Conservation (phyloP, 92 coral and sea anemone genomes). For the Actinostola sp. region DNA sequence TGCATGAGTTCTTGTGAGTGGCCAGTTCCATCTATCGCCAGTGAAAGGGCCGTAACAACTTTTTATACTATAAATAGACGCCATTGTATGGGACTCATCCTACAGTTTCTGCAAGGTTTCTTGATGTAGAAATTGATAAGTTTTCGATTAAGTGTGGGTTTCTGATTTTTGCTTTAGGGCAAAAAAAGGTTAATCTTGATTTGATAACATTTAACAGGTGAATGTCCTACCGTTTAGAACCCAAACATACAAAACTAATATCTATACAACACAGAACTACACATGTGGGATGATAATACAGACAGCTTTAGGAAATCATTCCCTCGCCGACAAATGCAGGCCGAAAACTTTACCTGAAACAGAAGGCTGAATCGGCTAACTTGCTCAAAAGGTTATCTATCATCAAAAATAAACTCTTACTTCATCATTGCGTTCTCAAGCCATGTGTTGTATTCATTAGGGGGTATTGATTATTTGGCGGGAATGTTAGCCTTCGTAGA, state of each 20-base stretch:
- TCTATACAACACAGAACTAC: too few relatives aligned
- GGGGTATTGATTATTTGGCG: background rate
- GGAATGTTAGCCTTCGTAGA: background rate
- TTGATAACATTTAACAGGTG: background rate
- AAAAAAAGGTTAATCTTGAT: conserved; percentile 14
- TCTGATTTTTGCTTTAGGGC: background rate
- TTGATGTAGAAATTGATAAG: background rate
- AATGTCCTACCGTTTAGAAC: background rate
- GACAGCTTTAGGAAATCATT: too few relatives aligned
- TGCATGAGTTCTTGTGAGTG: too few relatives aligned
- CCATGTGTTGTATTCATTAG: background rate
- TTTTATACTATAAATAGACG: too few relatives aligned
- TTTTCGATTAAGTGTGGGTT: background rate
- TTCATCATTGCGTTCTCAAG: background rate
- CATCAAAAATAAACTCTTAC: background rate
- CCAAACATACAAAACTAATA: too few relatives aligned
- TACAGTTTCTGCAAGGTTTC: background rate
- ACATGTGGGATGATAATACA: too few relatives aligned
- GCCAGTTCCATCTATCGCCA: too few relatives aligned
- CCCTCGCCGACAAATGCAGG: too few relatives aligned
- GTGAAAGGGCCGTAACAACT: too few relatives aligned
- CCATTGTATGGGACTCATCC: too few relatives aligned
- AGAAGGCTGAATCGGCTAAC: background rate
- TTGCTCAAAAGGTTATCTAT: background rate
- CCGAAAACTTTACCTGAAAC: background rate